A percentile compares a stretch with the other conserved stretches of the same genome.
phyloP scores from a whole-genome alignment of 2,797 vertebrate genomes.

The Diplodus puntazzo region DNA sequence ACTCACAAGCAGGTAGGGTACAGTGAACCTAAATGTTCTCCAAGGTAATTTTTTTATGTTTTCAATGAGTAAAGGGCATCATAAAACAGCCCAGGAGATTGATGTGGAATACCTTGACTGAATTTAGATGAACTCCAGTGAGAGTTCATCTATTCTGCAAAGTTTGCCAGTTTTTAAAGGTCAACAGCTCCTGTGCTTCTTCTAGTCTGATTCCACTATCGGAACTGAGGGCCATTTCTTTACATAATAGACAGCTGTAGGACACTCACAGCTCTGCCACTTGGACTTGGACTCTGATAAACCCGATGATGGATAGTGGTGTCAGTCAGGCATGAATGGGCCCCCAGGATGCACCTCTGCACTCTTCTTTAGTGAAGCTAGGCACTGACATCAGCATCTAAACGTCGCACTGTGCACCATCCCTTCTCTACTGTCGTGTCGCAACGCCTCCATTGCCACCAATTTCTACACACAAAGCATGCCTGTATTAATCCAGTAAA shows the following conservation, averaged over 20 bases:
- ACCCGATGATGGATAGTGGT: constrained; percentile 73
- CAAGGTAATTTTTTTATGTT: constrained; percentile 21
- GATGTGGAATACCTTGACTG: constrained; percentile 29
- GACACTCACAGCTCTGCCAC: constrained; percentile 61
- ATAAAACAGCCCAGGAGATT: constrained; percentile 17
- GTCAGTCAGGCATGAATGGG: constrained; percentile 68
- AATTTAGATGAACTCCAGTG: constrained; percentile 45
- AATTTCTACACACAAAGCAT: not conserved
- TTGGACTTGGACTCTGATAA: constrained; percentile 69
- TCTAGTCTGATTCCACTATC: constrained; percentile 27
- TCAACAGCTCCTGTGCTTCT: constrained; percentile 46
- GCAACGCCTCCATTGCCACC: not conserved
- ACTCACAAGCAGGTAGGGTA: not conserved
- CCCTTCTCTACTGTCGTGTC: constrained; percentile 11
- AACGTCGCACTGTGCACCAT: constrained; percentile 8
- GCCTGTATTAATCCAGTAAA: not conserved
- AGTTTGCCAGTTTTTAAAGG: constrained; percentile 61
- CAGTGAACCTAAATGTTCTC: not conserved
- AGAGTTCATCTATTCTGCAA: constrained; percentile 51
- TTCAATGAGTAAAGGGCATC: constrained; percentile 54
- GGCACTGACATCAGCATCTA: constrained; percentile 46
- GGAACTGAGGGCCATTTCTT: constrained; percentile 57
- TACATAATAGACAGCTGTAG: constrained; percentile 74
- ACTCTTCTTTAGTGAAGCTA: constrained; percentile 31
- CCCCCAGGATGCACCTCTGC: constrained; percentile 53